Percentiles rank a stretch among this genome's conserved stretches.
phyloP scores from a whole-genome alignment of 1,140 invertebrate species.

The Phenacoccus solenopsis region DNA sequence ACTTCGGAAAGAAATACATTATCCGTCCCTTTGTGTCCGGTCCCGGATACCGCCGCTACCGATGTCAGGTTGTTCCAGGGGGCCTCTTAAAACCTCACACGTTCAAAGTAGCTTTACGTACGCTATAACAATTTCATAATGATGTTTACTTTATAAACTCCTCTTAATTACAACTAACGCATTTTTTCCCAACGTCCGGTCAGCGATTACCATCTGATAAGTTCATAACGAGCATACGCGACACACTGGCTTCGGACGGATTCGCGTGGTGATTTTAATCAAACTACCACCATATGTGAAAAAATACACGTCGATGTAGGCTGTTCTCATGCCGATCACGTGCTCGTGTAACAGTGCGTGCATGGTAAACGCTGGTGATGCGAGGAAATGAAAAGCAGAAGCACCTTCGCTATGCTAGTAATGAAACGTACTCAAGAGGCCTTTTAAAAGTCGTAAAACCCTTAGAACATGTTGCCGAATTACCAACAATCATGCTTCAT shows the following conservation, averaged over 20 bases:
- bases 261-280: too few relatives aligned
- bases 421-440: background rate
- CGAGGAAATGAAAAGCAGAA: background rate
- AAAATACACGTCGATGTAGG: background rate
- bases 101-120: background rate
- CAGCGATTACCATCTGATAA: too few relatives aligned
- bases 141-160: too few relatives aligned
- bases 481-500: background rate
- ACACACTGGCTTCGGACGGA: too few relatives aligned
- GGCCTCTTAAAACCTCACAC: background rate
- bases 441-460: slow-evolving; percentile 2
- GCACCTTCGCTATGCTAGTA: background rate
- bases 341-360: background rate
- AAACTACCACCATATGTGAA: background rate
- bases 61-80: background rate
- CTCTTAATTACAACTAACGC: too few relatives aligned
- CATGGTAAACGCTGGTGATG: background rate
- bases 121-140: too few relatives aligned
- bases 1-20: background rate
- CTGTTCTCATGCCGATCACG: background rate
- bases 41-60: background rate
- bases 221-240: too few relatives aligned
- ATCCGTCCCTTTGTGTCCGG: slow-evolving; percentile 8
- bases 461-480: slow-evolving; percentile 1
- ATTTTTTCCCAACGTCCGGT: too few relatives aligned